Evolutionary conservation across 1,140 invertebrate species (phyloP).

Genomic region (Drosophila malerkotliana): DNA sequence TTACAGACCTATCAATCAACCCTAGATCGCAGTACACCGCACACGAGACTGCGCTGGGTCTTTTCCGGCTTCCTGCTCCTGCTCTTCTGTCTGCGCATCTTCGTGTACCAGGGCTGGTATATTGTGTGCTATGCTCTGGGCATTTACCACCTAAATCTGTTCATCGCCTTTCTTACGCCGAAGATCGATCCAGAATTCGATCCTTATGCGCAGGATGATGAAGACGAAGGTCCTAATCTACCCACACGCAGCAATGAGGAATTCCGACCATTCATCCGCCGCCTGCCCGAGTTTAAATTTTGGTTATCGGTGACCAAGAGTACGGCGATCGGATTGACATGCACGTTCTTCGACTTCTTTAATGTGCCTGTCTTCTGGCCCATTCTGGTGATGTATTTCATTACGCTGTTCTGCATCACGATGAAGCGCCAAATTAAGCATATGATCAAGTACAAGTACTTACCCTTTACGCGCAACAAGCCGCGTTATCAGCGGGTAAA

Average conservation of each 20-base stretch:
- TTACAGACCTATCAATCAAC: constrained; percentile 86
- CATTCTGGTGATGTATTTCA: constrained; percentile 99
- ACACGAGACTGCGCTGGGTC: constrained; percentile 86
- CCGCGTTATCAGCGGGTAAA: constrained; percentile 93
- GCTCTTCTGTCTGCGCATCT: constrained; percentile 86
- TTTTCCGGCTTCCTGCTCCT: constrained; percentile 85
- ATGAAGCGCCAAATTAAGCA: constrained; percentile 99
- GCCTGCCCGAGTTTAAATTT: constrained; percentile 99
- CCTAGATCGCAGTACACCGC: constrained; percentile 88
- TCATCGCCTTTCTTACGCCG: constrained; percentile 99
- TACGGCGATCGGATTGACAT: constrained; percentile 94
- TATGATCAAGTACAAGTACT: constrained; percentile 99
- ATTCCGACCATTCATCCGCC: constrained; percentile 98
- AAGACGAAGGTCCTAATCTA: constrained; percentile 94
- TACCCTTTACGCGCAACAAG: constrained; percentile 99
- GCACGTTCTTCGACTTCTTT: constrained; percentile 98
- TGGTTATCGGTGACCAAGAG: constrained; percentile 99
- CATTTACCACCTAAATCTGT: constrained; percentile 99
- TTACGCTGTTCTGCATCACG: constrained; percentile 98
- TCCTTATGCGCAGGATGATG: constrained; percentile 90
- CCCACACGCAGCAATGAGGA: constrained; percentile 98
- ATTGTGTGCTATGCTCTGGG: constrained; percentile 99
- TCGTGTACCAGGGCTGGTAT: constrained; percentile 96
- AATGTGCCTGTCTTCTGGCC: constrained; percentile 99
- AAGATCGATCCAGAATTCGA: constrained; percentile 99